phyloP scores from a whole-genome alignment of 2,888 invertebrate genomes.

The Drosophila tripunctata region DNA sequence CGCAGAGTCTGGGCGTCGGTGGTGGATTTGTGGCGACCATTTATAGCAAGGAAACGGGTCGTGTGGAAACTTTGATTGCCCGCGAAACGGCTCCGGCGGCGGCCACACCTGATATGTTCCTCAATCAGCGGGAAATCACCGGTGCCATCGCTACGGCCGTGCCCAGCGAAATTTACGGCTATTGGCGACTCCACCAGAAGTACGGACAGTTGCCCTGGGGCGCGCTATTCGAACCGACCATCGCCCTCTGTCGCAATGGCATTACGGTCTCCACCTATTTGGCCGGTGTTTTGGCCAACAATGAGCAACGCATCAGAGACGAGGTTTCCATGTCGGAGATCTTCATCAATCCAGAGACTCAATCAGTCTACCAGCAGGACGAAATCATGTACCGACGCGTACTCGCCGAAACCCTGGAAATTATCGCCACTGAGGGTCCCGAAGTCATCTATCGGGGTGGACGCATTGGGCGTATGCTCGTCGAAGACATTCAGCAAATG shows the following conservation, averaged over 20 bases:
- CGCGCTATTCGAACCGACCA: conserved; percentile 91
- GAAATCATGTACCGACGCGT: conserved; percentile 88
- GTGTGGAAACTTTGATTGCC: conserved; percentile 88
- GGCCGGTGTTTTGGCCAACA: conserved; percentile 85
- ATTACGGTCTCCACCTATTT: conserved; percentile 88
- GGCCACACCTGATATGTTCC: conserved; percentile 89
- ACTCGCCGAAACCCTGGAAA: conserved; percentile 89
- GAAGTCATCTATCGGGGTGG: conserved; percentile 92
- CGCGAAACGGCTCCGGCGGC: conserved; percentile 90
- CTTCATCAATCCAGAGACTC: conserved; percentile 87
- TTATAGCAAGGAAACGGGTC: conserved; percentile 87
- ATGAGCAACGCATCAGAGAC: conserved; percentile 85
- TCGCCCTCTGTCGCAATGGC: conserved; percentile 90
- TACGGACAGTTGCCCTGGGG: conserved; percentile 92
- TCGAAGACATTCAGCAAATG: conserved; percentile 87
- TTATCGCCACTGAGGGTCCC: conserved; percentile 88
- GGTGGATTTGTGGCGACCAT: conserved; percentile 95
- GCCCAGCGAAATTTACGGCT: conserved; percentile 94
- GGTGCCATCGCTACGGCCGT: conserved; percentile 89
- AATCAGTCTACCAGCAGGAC: conserved; percentile 84
- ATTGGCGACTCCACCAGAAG: conserved; percentile 89
- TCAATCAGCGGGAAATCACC: conserved; percentile 79
- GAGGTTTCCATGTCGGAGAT: conserved; percentile 87
- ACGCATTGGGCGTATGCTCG: conserved; percentile 86
- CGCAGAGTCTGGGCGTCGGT: conserved; percentile 94